phyloP scores from a whole-genome alignment of 2,888 invertebrate genomes.

The Elgonia sp. region DNA sequence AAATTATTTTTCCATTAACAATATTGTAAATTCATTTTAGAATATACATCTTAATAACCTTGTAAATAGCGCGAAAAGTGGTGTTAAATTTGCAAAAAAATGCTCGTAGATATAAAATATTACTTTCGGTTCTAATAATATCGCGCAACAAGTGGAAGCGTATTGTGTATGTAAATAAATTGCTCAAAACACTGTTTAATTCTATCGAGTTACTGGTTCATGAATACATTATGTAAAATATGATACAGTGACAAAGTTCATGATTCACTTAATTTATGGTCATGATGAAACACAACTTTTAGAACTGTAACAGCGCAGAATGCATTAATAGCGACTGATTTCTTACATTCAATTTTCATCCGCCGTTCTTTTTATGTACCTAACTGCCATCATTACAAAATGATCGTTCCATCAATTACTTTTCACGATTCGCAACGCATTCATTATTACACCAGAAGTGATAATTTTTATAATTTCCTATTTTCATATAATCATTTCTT shows the following conservation, averaged over 20 bases:
- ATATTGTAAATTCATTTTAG: background rate
- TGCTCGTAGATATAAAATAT: constrained; percentile 35
- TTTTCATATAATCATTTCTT: constrained; percentile 49
- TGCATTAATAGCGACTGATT: constrained; percentile 28
- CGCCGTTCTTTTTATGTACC: background rate
- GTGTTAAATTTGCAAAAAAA: constrained; percentile 13
- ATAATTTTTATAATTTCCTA: constrained; percentile 35
- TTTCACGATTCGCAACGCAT: constrained; percentile 1
- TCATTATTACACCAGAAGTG: constrained; percentile 2
- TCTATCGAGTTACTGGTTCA: constrained; percentile 66
- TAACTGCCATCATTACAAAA: background rate
- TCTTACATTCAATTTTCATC: constrained; percentile 20
- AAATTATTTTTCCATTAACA: constrained; percentile 1
- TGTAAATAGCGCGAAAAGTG: background rate
- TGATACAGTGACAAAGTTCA: constrained; percentile 64
- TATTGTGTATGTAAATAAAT: constrained; percentile 70
- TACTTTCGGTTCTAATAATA: constrained; percentile 51
- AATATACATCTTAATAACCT: no score
- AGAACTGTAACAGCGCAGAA: constrained; percentile 30
- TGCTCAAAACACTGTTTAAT: constrained; percentile 70
- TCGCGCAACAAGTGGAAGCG: constrained; percentile 64
- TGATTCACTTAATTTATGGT: constrained; percentile 57
- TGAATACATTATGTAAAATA: constrained; percentile 72
- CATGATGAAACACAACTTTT: constrained; percentile 53
- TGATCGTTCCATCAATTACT: constrained; percentile 27